Percentiles rank a stretch among this genome's conserved stretches.
These are phyloP conservation scores for Acrocephalus arundinaceus DNA, from an alignment of 2,113 vertebrate genomes.

Conservation along the genomic window DNA sequence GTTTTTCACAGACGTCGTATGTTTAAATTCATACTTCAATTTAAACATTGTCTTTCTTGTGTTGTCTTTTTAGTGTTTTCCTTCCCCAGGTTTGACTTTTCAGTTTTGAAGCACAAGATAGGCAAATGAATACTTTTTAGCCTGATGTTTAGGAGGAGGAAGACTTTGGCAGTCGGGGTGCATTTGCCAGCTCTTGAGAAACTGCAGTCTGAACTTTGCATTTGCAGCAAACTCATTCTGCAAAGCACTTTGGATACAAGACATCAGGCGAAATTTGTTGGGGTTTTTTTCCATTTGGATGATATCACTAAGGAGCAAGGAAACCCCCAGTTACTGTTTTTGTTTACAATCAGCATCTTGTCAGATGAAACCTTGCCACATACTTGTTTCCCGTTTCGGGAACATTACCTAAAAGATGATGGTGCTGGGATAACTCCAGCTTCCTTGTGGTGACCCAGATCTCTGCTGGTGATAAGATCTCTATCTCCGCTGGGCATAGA, in stretches of 20 bases:
- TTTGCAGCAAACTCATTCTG: not conserved
- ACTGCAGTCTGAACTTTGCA: not conserved
- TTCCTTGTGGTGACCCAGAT: conserved; percentile 39
- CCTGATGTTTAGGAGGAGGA: not conserved
- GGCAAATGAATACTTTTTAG: not conserved
- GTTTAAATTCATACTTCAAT: not conserved
- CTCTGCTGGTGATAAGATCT: not conserved
- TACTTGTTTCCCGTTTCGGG: not conserved
- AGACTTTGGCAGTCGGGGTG: not conserved
- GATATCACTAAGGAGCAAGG: not conserved
- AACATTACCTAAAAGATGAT: not conserved
- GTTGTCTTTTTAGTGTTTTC: not conserved
- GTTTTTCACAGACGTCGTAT: not conserved
- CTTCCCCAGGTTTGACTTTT: not conserved
- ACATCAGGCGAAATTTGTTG: fast-evolving
- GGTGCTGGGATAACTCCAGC: not conserved
- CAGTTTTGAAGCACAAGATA: not conserved
- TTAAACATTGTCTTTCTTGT: not conserved
- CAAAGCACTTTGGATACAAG: not conserved
- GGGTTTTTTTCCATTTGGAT: not conserved
- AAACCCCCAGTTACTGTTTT: not conserved
- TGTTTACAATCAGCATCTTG: not conserved
- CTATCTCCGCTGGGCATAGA: not conserved
- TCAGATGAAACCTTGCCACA: not conserved
- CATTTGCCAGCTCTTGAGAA: not conserved